Conservation (phyloP, 2,797 vertebrate genomes). For the Bryconaethiops microstoma region DNA sequence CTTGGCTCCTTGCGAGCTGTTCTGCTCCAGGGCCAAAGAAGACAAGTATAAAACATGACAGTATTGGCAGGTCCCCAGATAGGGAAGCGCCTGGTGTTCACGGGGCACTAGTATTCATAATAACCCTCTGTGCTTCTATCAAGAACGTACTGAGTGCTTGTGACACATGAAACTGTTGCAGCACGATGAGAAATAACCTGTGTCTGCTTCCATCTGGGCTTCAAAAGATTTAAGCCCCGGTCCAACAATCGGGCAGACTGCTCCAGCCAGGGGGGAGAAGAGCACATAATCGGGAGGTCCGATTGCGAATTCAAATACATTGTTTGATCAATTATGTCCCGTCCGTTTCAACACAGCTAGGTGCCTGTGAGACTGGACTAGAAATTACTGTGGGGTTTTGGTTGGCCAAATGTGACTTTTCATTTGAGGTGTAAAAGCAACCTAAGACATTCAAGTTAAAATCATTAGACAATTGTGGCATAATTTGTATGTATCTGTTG, state of each 20-base stretch:
- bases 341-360: not conserved
- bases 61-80: conserved; percentile 74
- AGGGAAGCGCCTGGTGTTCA: conserved; percentile 68
- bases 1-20: not conserved
- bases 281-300: not conserved
- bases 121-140: conserved; percentile 75
- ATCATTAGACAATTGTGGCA: not conserved
- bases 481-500: too few relatives aligned
- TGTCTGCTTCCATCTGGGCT: conserved; percentile 79
- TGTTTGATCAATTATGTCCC: conserved; percentile 23
- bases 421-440: not conserved
- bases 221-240: conserved; percentile 79
- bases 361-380: not conserved
- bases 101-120: conserved; percentile 64
- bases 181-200: conserved; percentile 84
- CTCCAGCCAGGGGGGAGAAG: conserved; percentile 13
- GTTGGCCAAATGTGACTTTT: not conserved
- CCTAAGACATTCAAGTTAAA: not conserved
- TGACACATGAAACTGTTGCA: conserved; percentile 83
- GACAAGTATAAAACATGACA: conserved; percentile 78
- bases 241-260: conserved; percentile 61
- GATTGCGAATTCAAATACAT: conserved; percentile 32
- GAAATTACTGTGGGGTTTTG: not conserved
- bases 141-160: conserved; percentile 79
- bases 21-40: conserved; percentile 54